Evolutionary conservation across 2,888 invertebrate species (phyloP), one percentile per base, ranked within the genome.

Genomic region (Apamea monoglypha): DNA sequence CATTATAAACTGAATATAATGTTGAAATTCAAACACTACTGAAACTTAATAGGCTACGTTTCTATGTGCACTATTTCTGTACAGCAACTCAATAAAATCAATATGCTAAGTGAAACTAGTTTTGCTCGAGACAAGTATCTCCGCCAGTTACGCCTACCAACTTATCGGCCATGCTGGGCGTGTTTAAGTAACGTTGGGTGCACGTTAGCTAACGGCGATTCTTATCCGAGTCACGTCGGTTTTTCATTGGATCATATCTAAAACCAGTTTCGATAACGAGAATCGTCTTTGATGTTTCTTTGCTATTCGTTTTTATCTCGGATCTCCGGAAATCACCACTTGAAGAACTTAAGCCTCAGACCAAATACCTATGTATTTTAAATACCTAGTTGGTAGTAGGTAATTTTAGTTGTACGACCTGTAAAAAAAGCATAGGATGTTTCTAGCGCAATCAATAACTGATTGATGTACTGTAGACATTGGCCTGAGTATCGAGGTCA

Each of bases 161-260:
- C 59, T 71, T 70, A 77, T 73, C 72, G 47, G 72, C 59, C 53
- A 71, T 72, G 61, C 53, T 56, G n/a, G 50, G 61, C 63, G 67
- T 85, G 66, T 81, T 71, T 76, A 66, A 80, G 56, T 71, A 68
- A 61, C 50, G 71, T 68, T 40, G 70, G 47, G 72, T 78, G 56
- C 66, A 80, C 64, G 74, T 77, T 78, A 80, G 77, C 74, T 64
- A 76, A 82, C 68, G 50, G 25, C 66, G 40, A 29, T 69, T 80
- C 70, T 86, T 80, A 85, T 80, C 81, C 76, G 47, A 84, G 74
- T 82, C 81, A 87, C 78, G 67, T 68, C 76, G 74, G 81, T 74
- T 87, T 87, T 82, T 83, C 77, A 78, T 80, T 80, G 74, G 76
- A 87, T 85, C 82, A 78, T 86, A 84, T 84, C 85, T 83, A 77